Percentiles rank a stretch among this genome's conserved stretches.
These are phyloP conservation scores for Tholera decimalis DNA, from an alignment of 2,888 invertebrate species.

Conservation along the genomic window DNA sequence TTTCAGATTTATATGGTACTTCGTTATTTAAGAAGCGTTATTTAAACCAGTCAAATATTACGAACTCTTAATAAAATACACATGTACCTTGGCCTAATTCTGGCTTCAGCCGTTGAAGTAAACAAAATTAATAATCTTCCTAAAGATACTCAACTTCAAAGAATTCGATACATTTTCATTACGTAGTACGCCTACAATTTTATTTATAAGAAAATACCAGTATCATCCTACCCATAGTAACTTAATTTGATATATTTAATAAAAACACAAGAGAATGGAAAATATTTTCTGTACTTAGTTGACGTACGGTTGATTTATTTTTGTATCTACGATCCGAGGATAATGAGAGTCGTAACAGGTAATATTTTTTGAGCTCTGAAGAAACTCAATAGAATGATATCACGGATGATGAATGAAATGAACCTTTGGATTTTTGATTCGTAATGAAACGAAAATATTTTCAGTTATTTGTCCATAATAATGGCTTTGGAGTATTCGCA, in stretches of 20 bases:
- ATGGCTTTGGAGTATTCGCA: conserved; percentile 21
- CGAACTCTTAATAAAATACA: not conserved
- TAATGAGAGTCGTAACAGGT: conserved; percentile 30
- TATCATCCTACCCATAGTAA: conserved; percentile 8
- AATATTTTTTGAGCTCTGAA: conserved; percentile 11
- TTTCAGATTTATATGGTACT: not conserved
- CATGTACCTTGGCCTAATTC: not conserved
- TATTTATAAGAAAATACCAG: conserved; percentile 38
- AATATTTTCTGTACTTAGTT: conserved; percentile 24
- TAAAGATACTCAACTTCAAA: conserved; percentile 45
- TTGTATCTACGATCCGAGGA: conserved; percentile 3
- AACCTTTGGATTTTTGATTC: conserved; percentile 46
- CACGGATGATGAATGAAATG: conserved; percentile 5
- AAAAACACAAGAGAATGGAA: conserved; percentile 11
- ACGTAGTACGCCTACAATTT: conserved; percentile 20
- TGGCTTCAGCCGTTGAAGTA: conserved; percentile 24
- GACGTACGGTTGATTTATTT: conserved; percentile 25
- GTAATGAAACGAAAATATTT: conserved; percentile 41
- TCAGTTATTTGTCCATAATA: conserved; percentile 25
- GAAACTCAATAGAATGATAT: conserved; percentile 32
- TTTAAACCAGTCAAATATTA: not conserved
- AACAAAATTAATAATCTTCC: conserved; percentile 35
- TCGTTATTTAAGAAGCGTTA: not conserved
- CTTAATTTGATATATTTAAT: conserved; percentile 28
- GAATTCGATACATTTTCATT: conserved; percentile 49